These are phyloP conservation scores for Hemicrepidius hirtus DNA, from an alignment of 2,888 invertebrate species.

Conservation along the genomic window DNA sequence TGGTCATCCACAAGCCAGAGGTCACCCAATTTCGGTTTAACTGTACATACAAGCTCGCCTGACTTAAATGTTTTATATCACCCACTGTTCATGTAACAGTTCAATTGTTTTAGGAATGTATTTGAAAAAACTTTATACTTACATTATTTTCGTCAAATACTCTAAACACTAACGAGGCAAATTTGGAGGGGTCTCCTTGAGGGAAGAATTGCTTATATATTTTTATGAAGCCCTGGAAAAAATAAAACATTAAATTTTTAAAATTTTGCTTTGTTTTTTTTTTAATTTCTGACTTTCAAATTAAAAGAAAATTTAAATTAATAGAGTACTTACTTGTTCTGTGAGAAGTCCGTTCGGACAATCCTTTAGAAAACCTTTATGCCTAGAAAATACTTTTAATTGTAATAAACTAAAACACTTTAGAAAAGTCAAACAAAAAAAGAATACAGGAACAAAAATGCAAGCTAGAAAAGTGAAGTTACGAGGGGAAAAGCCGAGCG, in stretches of 20 bases:
- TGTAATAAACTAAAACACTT: neutral
- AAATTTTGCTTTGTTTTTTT: too few species aligned
- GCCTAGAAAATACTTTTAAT: slow-evolving; percentile 76
- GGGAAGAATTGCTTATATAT: slow-evolving; percentile 99
- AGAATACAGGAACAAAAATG: slow-evolving; percentile 1
- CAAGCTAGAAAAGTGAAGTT: neutral
- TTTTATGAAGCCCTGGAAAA: slow-evolving; percentile 95
- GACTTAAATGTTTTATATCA: neutral
- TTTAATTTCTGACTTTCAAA: too few species aligned
- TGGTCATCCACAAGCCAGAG: too few species aligned
- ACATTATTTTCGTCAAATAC: slow-evolving; percentile 99
- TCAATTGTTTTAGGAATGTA: too few species aligned
- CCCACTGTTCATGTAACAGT: too few species aligned
- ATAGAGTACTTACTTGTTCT: slow-evolving; percentile 90
- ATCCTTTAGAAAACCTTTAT: slow-evolving; percentile 97
- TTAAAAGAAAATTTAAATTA: neutral
- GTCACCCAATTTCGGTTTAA: too few species aligned
- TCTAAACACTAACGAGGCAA: slow-evolving; percentile 97
- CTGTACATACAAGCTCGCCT: too few species aligned
- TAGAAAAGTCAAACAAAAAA: neutral
- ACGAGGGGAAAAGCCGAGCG: neutral
- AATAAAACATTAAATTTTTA: slow-evolving; percentile 49
- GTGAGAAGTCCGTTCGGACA: slow-evolving; percentile 96
- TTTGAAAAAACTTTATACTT: slow-evolving; percentile 74
- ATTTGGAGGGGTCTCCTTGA: slow-evolving; percentile 99